Base-by-base conservation (phyloP, 64 coral and sea anemone genomes). In the Trachythela sp. region DNA sequence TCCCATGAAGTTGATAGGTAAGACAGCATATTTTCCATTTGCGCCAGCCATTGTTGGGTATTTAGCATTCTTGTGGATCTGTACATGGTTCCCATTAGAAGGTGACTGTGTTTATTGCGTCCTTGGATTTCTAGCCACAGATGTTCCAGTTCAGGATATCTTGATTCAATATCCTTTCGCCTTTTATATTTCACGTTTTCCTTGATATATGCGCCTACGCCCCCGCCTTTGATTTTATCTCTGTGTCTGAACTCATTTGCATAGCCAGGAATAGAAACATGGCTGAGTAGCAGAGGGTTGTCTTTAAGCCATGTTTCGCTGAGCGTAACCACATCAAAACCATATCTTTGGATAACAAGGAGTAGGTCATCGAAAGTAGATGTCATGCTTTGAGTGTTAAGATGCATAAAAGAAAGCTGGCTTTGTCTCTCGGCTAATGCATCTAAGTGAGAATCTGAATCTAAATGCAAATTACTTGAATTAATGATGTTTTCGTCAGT, bases 71-170 rank as follows among this genome's bases (percentile, higher is more conserved):
- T 22, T 14, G 29, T 29, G 6, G 85, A 59, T 87, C 48, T 54
- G 54, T 87, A 87, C 54, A 58, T 52, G 26, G 49, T 30, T 39
- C 86, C 86, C 35, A 67, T 2, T 60, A 67, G 51, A 31, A 87
- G 56, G 35, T 87, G 2, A 39, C 52, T 67, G 54, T 87, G 54
- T 87, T 87, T 60, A 39, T 87, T 68, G 0, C 18, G 13, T 10
- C 54, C 54, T 2, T 59, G 2, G 18, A 59, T 59, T n/a, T 59
- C 54, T 8, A 59, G 14, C 54, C 54, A 59, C 8, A 59, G 54
- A 59, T 59, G 54, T 59, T 59, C 54, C 14, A 59, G 54, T 8
- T 59, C 54, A 3, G 54, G 8, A 15, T 59, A 15, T 15, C 13
- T 59, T 7, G 2, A 3, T 59, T 59, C 54, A n/a, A 59, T 59